Conservation (phyloP, 1,140 invertebrate genomes). For the Ceratina calcarata region DNA sequence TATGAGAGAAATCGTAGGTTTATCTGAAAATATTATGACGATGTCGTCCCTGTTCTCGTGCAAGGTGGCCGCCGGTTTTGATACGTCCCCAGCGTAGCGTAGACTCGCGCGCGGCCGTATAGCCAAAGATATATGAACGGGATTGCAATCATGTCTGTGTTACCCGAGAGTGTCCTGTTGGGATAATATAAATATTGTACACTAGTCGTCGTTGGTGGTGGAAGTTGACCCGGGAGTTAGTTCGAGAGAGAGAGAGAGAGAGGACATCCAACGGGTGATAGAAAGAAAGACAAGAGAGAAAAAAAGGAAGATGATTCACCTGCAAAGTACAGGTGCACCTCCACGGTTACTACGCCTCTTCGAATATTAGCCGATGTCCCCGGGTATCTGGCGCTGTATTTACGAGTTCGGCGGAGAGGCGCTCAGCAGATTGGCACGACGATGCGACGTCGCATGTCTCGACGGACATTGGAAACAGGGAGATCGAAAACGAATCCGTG, state of each 20-base stretch:
- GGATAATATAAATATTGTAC: conserved; percentile 80
- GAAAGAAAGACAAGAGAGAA: neutral
- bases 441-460: neutral
- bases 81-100: conserved; percentile 77
- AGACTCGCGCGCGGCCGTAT: conserved; percentile 70
- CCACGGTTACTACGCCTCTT: conserved; percentile 54
- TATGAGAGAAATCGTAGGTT: conserved; percentile 67
- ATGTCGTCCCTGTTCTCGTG: conserved; percentile 60
- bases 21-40: conserved; percentile 77
- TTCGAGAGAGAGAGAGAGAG: conserved; percentile 13
- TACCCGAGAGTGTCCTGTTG: conserved; percentile 76
- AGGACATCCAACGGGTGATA: conserved; percentile 11
- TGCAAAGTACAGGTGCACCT: conserved; percentile 28
- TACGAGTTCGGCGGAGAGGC: conserved; percentile 54
- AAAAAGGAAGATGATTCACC: conserved; percentile 43
- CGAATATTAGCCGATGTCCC: conserved; percentile 74
- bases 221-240: conserved; percentile 49
- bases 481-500: neutral
- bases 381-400: conserved; percentile 71
- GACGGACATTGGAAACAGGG: neutral
- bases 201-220: conserved; percentile 58
- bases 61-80: conserved; percentile 71
- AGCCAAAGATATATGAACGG: conserved; percentile 76
- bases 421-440: too few relatives aligned
- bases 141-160: conserved; percentile 79